Conservation (phyloP, 2,113 vertebrate genomes). For the Stigmatopora nigra region DNA sequence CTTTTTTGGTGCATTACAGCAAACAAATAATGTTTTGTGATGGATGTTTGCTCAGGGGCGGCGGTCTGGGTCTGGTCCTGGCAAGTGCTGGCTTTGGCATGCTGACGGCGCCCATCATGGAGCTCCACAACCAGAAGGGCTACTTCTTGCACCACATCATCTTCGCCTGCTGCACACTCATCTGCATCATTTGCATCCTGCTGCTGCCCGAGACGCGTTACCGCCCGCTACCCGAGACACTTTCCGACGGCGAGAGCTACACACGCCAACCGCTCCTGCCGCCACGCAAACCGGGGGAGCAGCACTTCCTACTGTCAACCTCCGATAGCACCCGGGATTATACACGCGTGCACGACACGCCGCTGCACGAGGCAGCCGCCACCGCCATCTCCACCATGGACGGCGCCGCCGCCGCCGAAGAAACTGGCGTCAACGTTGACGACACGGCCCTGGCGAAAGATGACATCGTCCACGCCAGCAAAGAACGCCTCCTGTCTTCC, state of each 20-base stretch:
- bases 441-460: conserved; percentile 18
- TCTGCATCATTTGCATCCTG: conserved; percentile 98
- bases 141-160: conserved; percentile 98
- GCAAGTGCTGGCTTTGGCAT: conserved; percentile 93
- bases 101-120: conserved; percentile 94
- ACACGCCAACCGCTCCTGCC: conserved; percentile 82
- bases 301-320: conserved; percentile 77
- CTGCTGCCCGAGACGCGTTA: conserved; percentile 88
- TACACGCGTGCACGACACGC: conserved; percentile 75
- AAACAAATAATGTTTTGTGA: not conserved
- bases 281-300: conserved; percentile 78
- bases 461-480: conserved; percentile 18
- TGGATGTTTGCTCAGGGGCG: conserved; percentile 71
- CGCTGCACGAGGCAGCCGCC: conserved; percentile 57
- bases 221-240: conserved; percentile 86
- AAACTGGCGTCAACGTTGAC: conserved; percentile 33
- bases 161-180: conserved; percentile 97
- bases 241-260: conserved; percentile 84
- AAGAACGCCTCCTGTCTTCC: conserved; percentile 53
- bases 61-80: conserved; percentile 87
- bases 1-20: too few species aligned
- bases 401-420: conserved; percentile 57
- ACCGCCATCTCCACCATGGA: conserved; percentile 60
- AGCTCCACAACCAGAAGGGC: conserved; percentile 97
- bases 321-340: conserved; percentile 83